Conservation (phyloP, 2,888 invertebrate species). For the Nymphalis urticae region DNA sequence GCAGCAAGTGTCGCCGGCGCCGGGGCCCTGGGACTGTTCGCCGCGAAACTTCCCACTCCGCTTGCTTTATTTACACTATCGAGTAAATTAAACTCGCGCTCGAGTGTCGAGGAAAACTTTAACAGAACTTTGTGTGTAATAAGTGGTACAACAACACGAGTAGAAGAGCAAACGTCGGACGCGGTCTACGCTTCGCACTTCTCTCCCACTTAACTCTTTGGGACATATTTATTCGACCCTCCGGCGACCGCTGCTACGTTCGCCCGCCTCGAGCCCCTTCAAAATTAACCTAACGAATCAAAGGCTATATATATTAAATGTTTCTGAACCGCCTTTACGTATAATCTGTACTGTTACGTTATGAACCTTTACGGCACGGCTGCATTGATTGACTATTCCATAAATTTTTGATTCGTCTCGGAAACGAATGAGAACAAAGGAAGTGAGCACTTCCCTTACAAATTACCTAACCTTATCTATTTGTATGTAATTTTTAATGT, state of each 20-base stretch:
- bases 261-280: slow-evolving; percentile 58
- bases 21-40: slow-evolving; percentile 57
- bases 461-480: slow-evolving; percentile 66
- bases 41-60: slow-evolving; percentile 77
- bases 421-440: slow-evolving; percentile 73
- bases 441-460: slow-evolving; percentile 60
- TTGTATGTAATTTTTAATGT: slow-evolving; percentile 82
- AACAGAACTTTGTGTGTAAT: slow-evolving; percentile 82
- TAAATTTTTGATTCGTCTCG: slow-evolving; percentile 72
- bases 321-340: slow-evolving; percentile 59
- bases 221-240: slow-evolving; percentile 82
- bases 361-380: slow-evolving; percentile 63
- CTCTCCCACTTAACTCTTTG: slow-evolving; percentile 81
- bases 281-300: slow-evolving; percentile 79
- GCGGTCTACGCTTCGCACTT: slow-evolving; percentile 78
- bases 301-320: slow-evolving; percentile 70
- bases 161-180: slow-evolving; percentile 82
- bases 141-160: slow-evolving; percentile 82
- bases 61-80: slow-evolving; percentile 83
- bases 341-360: slow-evolving; percentile 60
- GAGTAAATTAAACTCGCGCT: slow-evolving; percentile 82
- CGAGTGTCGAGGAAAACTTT: slow-evolving; percentile 80
- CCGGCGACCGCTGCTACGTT: slow-evolving; percentile 73
- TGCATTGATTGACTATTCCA: slow-evolving; percentile 63
- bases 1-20: slow-evolving; percentile 54